Conservation (phyloP, 2,113 vertebrate genomes). For the Albula glossodonta region DNA sequence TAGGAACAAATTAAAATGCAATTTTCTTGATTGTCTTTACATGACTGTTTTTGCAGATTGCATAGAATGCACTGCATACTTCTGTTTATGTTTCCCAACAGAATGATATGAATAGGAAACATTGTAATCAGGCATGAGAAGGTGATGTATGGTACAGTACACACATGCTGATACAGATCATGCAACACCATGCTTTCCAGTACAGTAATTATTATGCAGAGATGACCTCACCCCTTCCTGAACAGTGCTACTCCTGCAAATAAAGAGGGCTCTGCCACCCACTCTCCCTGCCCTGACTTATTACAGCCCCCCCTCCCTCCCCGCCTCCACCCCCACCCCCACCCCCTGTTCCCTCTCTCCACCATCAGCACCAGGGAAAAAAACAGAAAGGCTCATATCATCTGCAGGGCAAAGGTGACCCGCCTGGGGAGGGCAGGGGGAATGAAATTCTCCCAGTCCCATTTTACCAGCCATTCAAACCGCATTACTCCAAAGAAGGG, state of each 20-base stretch:
- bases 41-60: too few species aligned
- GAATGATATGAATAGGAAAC: not conserved
- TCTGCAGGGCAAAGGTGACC: slow-evolving; percentile 92
- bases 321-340: slow-evolving; percentile 37
- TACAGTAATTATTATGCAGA: slow-evolving; percentile 77
- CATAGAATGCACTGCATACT: not conserved
- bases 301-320: slow-evolving; percentile 67
- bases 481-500: slow-evolving; percentile 84
- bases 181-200: slow-evolving; percentile 43
- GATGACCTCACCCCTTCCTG: slow-evolving; percentile 64
- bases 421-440: slow-evolving; percentile 87
- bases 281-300: slow-evolving; percentile 70
- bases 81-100: not conserved
- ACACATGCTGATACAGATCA: not conserved
- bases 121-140: slow-evolving; percentile 5
- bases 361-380: slow-evolving; percentile 72
- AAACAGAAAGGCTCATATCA: slow-evolving; percentile 88
- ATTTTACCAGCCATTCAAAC: slow-evolving; percentile 88
- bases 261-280: slow-evolving; percentile 63
- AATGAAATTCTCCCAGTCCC: slow-evolving; percentile 94
- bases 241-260: slow-evolving; percentile 68
- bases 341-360: slow-evolving; percentile 42
- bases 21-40: too few species aligned
- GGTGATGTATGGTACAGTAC: not conserved
- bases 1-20: too few species aligned